Percentiles rank a stretch among this genome's conserved stretches.
phyloP scores from a whole-genome alignment of 2,888 invertebrate genomes.

The Drosophila kambysellisi region DNA sequence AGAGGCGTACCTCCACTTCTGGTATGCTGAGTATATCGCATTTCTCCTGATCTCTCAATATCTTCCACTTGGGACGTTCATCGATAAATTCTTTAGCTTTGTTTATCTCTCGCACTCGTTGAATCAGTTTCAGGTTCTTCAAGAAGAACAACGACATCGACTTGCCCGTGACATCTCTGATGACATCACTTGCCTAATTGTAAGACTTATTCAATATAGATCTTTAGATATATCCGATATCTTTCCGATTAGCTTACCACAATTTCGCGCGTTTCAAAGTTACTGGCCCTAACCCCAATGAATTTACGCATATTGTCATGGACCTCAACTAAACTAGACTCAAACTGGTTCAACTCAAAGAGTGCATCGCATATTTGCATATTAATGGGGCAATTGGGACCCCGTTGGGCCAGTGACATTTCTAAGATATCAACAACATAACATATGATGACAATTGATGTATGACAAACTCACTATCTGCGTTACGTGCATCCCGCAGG shows the following conservation, averaged over 20 bases:
- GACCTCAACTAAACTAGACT: slow-evolving; percentile 68
- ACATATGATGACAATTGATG: neutral
- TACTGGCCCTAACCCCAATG: slow-evolving; percentile 71
- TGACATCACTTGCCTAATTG: slow-evolving; percentile 77
- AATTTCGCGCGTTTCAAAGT: slow-evolving; percentile 69
- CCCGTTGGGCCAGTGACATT: slow-evolving; percentile 44
- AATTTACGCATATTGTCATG: slow-evolving; percentile 74
- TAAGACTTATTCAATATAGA: no score
- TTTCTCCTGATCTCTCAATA: slow-evolving; percentile 72
- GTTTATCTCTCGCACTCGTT: slow-evolving; percentile 62
- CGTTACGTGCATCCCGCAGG: slow-evolving; percentile 71
- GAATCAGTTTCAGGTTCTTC: slow-evolving; percentile 70
- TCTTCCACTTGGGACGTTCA: slow-evolving; percentile 79
- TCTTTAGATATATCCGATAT: neutral
- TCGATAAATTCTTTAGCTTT: slow-evolving; percentile 65
- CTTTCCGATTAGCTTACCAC: slow-evolving; percentile 63
- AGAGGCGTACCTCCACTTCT: slow-evolving; percentile 63
- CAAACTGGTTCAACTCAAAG: slow-evolving; percentile 82
- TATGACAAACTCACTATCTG: slow-evolving; percentile 65
- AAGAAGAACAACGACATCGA: slow-evolving; percentile 76
- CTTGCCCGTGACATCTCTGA: slow-evolving; percentile 78
- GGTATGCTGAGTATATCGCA: slow-evolving; percentile 81
- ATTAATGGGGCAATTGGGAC: slow-evolving; percentile 72
- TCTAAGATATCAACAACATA: neutral
- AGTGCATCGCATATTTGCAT: slow-evolving; percentile 83